These are phyloP conservation scores for Episyrphus balteatus DNA, from an alignment of 1,140 invertebrate species.

Conservation along the genomic window DNA sequence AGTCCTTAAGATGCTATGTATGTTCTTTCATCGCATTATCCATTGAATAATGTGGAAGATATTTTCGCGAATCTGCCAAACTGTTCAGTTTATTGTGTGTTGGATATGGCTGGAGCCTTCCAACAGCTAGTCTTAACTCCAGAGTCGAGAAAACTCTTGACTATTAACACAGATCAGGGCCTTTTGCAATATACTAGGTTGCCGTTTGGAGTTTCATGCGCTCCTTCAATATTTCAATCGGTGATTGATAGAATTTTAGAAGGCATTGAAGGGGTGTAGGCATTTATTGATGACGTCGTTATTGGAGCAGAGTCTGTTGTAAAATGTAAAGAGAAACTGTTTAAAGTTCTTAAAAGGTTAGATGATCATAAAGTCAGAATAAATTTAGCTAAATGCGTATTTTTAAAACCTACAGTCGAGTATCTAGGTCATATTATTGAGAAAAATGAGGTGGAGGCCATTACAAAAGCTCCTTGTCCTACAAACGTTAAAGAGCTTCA, in stretches of 20 bases:
- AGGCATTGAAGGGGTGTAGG: slow-evolving; percentile 5
- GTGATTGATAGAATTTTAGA: slow-evolving; percentile 14
- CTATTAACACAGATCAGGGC: slow-evolving; percentile 25
- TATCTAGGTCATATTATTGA: slow-evolving; percentile 29
- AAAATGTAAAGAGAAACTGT: too few relatives aligned
- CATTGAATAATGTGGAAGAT: slow-evolving; percentile 11
- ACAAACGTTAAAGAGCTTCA: slow-evolving; percentile 28
- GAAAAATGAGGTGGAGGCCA: slow-evolving; percentile 30
- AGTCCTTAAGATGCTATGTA: too few relatives aligned
- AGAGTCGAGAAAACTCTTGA: slow-evolving; percentile 17
- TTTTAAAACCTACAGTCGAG: too few relatives aligned
- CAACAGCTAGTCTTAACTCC: slow-evolving; percentile 20
- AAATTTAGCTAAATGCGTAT: too few relatives aligned
- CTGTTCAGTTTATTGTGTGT: slow-evolving; percentile 17
- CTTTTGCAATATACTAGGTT: slow-evolving; percentile 24
- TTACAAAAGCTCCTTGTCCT: slow-evolving; percentile 23
- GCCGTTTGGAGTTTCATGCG: slow-evolving; percentile 25
- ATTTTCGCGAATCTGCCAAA: slow-evolving; percentile 11
- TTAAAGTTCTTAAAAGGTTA: too few relatives aligned
- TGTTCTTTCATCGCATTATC: too few relatives aligned
- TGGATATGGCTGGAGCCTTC: slow-evolving; percentile 22
- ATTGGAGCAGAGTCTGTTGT: too few relatives aligned
- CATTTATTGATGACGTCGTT: slow-evolving; percentile 16
- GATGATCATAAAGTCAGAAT: too few relatives aligned
- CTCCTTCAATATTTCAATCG: slow-evolving; percentile 26